Conservation (phyloP, 2,797 vertebrate genomes). For the Mionectes olivaceus region DNA sequence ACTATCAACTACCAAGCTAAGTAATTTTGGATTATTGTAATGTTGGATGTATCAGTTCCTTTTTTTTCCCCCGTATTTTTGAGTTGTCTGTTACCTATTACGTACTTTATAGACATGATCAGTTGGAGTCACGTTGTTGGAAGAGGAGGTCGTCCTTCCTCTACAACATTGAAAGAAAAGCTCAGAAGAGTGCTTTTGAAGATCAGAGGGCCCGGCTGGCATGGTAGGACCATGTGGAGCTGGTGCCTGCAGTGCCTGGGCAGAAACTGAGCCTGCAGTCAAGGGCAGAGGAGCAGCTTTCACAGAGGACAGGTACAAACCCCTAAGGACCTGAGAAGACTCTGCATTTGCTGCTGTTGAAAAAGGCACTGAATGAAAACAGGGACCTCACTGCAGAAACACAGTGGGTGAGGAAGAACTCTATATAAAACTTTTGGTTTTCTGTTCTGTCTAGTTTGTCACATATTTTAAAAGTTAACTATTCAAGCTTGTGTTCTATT, state of each 20-base stretch:
- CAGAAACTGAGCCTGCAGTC: background rate
- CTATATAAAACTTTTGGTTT: background rate
- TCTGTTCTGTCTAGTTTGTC: background rate
- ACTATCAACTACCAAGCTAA: background rate
- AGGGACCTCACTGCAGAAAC: background rate
- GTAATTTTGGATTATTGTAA: background rate
- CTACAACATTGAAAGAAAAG: background rate
- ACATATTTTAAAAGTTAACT: background rate
- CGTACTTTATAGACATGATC: background rate
- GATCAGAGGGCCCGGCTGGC: background rate
- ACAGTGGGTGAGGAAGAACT: background rate
- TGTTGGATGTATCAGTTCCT: background rate
- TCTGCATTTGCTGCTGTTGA: background rate
- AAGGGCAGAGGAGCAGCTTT: background rate
- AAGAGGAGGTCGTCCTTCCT: background rate
- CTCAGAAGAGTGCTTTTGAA: background rate
- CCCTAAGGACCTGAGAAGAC: background rate
- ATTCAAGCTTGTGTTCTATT: background rate
- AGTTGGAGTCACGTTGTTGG: background rate
- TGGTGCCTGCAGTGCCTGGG: background rate
- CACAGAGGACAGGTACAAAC: rapidly evolving
- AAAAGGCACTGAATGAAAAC: background rate
- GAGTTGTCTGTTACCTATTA: background rate
- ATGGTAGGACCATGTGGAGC: background rate
- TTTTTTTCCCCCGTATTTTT: background rate